A percentile compares a stretch with the other conserved stretches of the same genome.
These are phyloP conservation scores for Nerophis ophidion DNA, from an alignment of 2,113 vertebrate species.

Conservation along the genomic window DNA sequence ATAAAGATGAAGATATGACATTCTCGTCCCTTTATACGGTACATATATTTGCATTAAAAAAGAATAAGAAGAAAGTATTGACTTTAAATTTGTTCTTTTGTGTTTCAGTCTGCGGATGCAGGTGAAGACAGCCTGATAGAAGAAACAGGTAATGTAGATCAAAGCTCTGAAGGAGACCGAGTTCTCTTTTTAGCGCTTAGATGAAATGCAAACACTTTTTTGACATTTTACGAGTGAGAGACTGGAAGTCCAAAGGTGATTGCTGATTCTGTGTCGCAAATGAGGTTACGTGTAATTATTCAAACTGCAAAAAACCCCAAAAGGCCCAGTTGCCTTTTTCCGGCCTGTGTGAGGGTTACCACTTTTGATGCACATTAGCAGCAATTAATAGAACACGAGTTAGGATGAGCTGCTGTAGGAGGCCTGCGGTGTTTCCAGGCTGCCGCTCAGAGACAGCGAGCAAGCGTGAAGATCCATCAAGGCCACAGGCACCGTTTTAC, in stretches of 20 bases:
- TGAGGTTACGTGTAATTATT: slow-evolving; percentile 31
- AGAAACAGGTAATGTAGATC: slow-evolving; percentile 88
- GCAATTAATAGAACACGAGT: slow-evolving; percentile 60
- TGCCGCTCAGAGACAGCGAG: slow-evolving; percentile 48
- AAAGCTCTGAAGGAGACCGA: slow-evolving; percentile 36
- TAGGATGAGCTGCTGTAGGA: slow-evolving; percentile 57
- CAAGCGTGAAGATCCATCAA: slow-evolving; percentile 61
- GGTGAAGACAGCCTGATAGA: slow-evolving; percentile 69
- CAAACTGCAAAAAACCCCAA: background rate
- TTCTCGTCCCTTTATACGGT: slow-evolving; percentile 37
- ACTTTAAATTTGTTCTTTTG: background rate
- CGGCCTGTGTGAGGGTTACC: slow-evolving; percentile 30
- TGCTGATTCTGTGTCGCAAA: slow-evolving; percentile 67
- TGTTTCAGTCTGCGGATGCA: slow-evolving; percentile 51
- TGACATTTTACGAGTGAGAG: slow-evolving; percentile 60
- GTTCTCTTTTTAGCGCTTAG: slow-evolving; percentile 48
- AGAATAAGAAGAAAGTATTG: background rate
- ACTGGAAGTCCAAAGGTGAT: slow-evolving; percentile 77
- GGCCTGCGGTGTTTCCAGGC: slow-evolving; percentile 71
- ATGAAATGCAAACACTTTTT: slow-evolving; percentile 52
- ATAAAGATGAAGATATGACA: slow-evolving; percentile 33
- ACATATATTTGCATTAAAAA: background rate
- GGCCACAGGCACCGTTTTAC: slow-evolving; percentile 46
- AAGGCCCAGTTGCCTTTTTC: background rate
- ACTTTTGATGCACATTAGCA: slow-evolving; percentile 52